A percentile compares a stretch with the other conserved stretches of the same genome.
Evolutionary conservation across 1,140 invertebrate genomes (phyloP).

Genomic region (Sitophilus oryzae): DNA sequence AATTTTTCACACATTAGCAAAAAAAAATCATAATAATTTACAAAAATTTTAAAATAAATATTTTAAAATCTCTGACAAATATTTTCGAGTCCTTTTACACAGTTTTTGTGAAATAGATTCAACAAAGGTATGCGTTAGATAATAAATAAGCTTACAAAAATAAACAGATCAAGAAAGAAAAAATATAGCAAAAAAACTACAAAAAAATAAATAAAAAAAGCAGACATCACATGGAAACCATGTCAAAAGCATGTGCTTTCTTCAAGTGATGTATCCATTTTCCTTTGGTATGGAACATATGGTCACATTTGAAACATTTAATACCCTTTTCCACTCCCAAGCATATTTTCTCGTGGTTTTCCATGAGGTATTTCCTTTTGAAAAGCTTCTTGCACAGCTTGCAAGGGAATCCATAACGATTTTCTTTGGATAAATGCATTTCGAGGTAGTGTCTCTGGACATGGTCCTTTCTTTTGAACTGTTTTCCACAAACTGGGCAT

Average conservation of each 20-base stretch:
- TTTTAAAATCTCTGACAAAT: too few relatives aligned
- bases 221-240: conserved; percentile 5
- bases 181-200: too few relatives aligned
- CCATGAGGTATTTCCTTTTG: conserved; percentile 33
- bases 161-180: too few relatives aligned
- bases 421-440: conserved; percentile 23
- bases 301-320: conserved; percentile 20
- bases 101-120: too few relatives aligned
- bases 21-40: too few relatives aligned
- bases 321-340: conserved; percentile 7
- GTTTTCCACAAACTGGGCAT: conserved; percentile 44
- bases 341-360: conserved; percentile 31
- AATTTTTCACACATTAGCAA: too few relatives aligned
- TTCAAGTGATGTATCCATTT: conserved; percentile 27
- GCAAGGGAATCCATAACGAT: conserved; percentile 20
- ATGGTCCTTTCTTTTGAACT: conserved; percentile 46
- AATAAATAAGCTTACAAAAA: too few relatives aligned
- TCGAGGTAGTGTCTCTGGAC: conserved; percentile 43
- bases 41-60: too few relatives aligned
- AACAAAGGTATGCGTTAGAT: too few relatives aligned
- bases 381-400: conserved; percentile 25
- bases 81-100: too few relatives aligned
- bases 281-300: conserved; percentile 13
- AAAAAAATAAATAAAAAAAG: too few relatives aligned
- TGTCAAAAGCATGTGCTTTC: conserved; percentile 20